These are phyloP conservation scores for Blera fallax DNA, from an alignment of 2,888 invertebrate species.

Conservation along the genomic window DNA sequence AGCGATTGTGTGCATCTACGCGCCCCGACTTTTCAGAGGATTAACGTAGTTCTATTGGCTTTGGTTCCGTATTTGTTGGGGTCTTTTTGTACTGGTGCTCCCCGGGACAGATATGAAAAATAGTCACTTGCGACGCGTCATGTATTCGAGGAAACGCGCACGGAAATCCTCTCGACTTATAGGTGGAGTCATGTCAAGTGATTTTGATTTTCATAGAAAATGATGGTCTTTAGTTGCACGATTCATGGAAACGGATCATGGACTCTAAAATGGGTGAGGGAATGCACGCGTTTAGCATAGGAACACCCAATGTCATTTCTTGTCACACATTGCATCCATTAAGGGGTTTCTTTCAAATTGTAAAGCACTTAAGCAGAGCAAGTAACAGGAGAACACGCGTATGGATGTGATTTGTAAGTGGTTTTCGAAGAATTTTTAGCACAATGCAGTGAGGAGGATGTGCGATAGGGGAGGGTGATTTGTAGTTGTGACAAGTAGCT, in stretches of 20 bases:
- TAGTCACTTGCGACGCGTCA: constrained; percentile 9
- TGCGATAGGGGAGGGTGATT: background rate
- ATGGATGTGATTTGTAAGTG: background rate
- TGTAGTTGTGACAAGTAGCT: background rate
- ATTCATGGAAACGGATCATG: constrained; percentile 17
- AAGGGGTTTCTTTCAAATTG: background rate
- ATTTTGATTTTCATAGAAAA: constrained; percentile 29
- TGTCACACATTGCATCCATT: constrained; percentile 13
- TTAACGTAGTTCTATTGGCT: constrained; percentile 15
- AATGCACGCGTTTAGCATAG: background rate
- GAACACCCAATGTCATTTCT: constrained; percentile 1
- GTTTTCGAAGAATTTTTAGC: background rate
- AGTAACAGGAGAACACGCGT: background rate
- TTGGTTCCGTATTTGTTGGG: too few species aligned
- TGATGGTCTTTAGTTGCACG: background rate
- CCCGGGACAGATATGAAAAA: constrained; percentile 5
- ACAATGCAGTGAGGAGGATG: background rate
- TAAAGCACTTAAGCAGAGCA: constrained; percentile 4
- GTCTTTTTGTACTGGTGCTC: background rate
- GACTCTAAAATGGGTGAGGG: background rate
- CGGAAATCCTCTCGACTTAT: background rate
- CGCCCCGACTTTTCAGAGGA: constrained; percentile 10
- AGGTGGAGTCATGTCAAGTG: constrained; percentile 36
- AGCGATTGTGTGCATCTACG: background rate
- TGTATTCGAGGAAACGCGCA: constrained; percentile 7